Percentiles rank a stretch among this genome's conserved stretches.
These are phyloP conservation scores for Heliconius ismenius DNA, from an alignment of 2,888 invertebrate genomes.

Conservation along the genomic window DNA sequence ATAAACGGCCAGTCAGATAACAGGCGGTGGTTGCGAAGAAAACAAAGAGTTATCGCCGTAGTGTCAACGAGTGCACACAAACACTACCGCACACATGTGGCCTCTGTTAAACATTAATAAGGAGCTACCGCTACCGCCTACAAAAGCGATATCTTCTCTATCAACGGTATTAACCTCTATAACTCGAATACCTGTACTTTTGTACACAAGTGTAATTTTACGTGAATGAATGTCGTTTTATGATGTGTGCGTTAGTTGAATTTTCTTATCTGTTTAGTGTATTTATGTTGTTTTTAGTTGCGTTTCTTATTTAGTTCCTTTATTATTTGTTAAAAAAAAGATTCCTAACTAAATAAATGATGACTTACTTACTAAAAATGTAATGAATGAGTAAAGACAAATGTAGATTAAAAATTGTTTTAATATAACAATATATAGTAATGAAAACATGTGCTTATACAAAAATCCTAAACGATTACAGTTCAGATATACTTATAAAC, in stretches of 20 bases:
- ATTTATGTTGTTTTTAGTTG: not conserved
- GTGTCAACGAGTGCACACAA: slow-evolving; percentile 54
- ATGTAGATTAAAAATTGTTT: not conserved
- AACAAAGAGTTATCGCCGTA: slow-evolving; percentile 68
- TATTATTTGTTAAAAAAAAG: not conserved
- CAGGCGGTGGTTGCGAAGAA: slow-evolving; percentile 63
- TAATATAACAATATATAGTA: not conserved
- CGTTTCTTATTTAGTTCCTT: not conserved
- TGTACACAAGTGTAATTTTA: slow-evolving; percentile 52
- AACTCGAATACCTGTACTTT: slow-evolving; percentile 64
- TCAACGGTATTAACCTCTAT: slow-evolving; percentile 67
- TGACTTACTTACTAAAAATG: not conserved
- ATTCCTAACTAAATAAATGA: not conserved
- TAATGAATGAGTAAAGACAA: not conserved
- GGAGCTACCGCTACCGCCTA: slow-evolving; percentile 53
- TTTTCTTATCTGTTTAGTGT: slow-evolving; percentile 9
- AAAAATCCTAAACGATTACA: not conserved
- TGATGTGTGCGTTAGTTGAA: slow-evolving; percentile 10
- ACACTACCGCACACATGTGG: slow-evolving; percentile 32
- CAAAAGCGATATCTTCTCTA: slow-evolving; percentile 60
- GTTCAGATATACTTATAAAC: not conserved
- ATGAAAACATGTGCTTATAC: not conserved
- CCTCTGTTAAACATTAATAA: slow-evolving; percentile 49
- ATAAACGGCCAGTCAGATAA: slow-evolving; percentile 65
- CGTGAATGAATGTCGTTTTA: slow-evolving; percentile 54